Conservation (phyloP, 2,113 vertebrate species). For the Campylomormyrus tamandua region DNA sequence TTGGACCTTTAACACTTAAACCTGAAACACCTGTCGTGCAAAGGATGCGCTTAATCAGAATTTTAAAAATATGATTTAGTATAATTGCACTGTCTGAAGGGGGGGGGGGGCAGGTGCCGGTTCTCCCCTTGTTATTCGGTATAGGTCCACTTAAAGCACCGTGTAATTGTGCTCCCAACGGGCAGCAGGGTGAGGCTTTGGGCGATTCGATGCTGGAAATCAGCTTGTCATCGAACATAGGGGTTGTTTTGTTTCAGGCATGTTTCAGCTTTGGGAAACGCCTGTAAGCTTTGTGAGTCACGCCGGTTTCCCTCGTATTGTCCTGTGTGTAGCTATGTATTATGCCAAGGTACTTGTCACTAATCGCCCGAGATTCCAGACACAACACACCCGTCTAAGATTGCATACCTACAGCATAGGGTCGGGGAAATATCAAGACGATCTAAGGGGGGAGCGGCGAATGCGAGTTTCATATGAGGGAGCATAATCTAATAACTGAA, state of each 20-base stretch:
- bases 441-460: neutral
- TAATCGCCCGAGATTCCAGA: neutral
- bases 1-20: neutral
- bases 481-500: neutral
- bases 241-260: neutral
- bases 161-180: neutral
- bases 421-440: neutral
- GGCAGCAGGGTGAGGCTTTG: neutral
- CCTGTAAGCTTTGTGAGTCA: neutral
- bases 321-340: neutral
- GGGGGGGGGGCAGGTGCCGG: neutral
- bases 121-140: neutral
- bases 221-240: neutral
- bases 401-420: neutral
- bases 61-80: neutral
- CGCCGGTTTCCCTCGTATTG: neutral
- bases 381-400: neutral
- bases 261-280: neutral
- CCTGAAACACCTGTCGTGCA: neutral
- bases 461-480: neutral
- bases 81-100: neutral
- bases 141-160: neutral
- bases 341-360: neutral
- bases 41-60: neutral
- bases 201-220: neutral